These are phyloP conservation scores for Nebria brevicollis DNA, from an alignment of 2,888 invertebrate genomes.

Conservation along the genomic window DNA sequence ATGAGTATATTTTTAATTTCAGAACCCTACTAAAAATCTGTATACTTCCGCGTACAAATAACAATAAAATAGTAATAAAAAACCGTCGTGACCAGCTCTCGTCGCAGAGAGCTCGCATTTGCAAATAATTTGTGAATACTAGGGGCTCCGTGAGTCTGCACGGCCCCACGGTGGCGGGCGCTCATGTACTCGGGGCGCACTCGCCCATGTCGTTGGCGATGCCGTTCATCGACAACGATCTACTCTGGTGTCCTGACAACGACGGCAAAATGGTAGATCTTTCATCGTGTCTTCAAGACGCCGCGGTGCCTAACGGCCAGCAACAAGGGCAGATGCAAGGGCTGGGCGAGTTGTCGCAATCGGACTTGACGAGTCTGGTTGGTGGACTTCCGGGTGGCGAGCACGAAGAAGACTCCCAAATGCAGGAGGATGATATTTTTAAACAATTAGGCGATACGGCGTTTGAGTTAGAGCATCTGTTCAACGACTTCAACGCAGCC, in stretches of 20 bases:
- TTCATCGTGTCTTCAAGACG: conserved; percentile 84
- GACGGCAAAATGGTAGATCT: conserved; percentile 94
- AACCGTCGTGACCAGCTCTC: conserved; percentile 13
- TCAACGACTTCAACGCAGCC: conserved; percentile 77
- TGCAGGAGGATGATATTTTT: conserved; percentile 78
- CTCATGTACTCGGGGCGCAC: conserved; percentile 68
- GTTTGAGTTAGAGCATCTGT: conserved; percentile 86
- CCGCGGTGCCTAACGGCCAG: conserved; percentile 66
- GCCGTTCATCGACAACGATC: conserved; percentile 96
- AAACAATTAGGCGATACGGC: conserved; percentile 85
- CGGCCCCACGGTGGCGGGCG: conserved; percentile 71
- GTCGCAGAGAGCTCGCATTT: conserved; percentile 9
- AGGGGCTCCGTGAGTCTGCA: conserved; percentile 51
- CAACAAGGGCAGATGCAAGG: conserved; percentile 58
- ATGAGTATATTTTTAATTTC: conserved; percentile 38
- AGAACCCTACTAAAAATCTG: conserved; percentile 54
- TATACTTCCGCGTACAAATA: background rate
- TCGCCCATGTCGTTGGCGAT: conserved; percentile 79
- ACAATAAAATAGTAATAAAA: background rate
- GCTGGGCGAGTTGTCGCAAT: conserved; percentile 77
- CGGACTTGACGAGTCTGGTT: conserved; percentile 76
- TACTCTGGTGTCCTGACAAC: conserved; percentile 94
- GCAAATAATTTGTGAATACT: background rate
- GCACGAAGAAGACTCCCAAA: conserved; percentile 37
- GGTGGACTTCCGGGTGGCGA: conserved; percentile 66